Base-by-base conservation (phyloP, 2,888 invertebrate genomes). In the Labia minor region DNA sequence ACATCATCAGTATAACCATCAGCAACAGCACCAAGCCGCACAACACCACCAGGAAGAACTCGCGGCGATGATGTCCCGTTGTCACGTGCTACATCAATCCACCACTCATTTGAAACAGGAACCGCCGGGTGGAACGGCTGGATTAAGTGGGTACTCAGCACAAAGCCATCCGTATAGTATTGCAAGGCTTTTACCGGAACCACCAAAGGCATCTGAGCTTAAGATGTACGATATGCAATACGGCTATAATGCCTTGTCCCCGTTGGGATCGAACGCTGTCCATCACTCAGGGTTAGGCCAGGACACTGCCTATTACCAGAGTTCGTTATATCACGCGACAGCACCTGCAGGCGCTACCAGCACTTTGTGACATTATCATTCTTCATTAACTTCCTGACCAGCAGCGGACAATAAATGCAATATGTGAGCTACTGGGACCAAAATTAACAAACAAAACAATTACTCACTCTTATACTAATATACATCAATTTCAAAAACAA, bases 131-230 rank as follows among this genome's bases (percentile, higher is more conserved):
- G 71, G 70, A 14, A 14, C 49, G 49, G 6, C 33, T 11, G 33
- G 33, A 11, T 49, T 49, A 16, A 8, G 26, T 26, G 66, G 66
- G 18, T 86, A 86, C 61, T 90, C 90, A 76, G 89, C 91, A 68
- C 86, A 90, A 72, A 90, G 85, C 77, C 95, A 94, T 77, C 95
- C 95, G 20, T 96, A 96, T 82, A 93, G 93, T 77, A 96, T 96
- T 79, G 94, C 91, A 74, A 88, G 94, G 78, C 83, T 96, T 76
- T 84, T 96, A 75, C 94, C 95, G 66, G 92, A 92, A 77, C 88
- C 89, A 72, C 92, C 93, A 79, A 49, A 49, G 14, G 49, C 49
- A 3, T 83, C 92, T 71, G 94, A 94, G 79, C 86, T 92, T 73
- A 94, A 93, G 80, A 92, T 94, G 90, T 94, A 94, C 80, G 90